Conservation (phyloP, 1,140 invertebrate species). For the Chionoecetes opilio region DNA sequence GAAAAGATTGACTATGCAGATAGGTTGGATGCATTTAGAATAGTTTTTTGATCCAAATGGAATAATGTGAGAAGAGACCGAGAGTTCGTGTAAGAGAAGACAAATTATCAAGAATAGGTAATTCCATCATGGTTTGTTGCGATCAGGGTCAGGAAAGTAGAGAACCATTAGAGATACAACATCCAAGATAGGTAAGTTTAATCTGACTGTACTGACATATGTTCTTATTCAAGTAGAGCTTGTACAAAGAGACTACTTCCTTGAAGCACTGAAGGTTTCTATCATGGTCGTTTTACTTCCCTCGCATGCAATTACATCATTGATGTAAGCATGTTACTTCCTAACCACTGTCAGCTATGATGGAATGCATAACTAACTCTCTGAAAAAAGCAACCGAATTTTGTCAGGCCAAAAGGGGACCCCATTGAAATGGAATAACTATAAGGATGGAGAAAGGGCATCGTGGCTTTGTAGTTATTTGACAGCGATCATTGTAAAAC, state of each 20-base stretch:
- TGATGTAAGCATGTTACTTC: background rate
- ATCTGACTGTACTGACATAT: background rate
- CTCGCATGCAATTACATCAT: background rate
- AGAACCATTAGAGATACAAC: background rate
- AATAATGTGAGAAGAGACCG: conserved; percentile 31
- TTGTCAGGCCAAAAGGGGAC: background rate
- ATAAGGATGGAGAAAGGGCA: no score
- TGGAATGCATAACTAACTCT: background rate
- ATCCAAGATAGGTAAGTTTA: background rate
- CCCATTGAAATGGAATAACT: background rate
- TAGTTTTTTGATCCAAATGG: conserved; percentile 16
- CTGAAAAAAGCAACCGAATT: background rate
- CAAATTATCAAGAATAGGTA: background rate
- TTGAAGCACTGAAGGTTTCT: background rate
- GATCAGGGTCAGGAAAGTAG: background rate
- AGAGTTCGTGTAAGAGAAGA: background rate
- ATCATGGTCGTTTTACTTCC: conserved; percentile 3
- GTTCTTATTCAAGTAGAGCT: background rate
- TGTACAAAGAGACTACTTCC: background rate
- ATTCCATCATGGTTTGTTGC: background rate
- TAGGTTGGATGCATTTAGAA: background rate
- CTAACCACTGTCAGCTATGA: background rate
- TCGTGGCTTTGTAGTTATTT: no score
- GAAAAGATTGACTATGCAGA: background rate
- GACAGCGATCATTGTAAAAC: no score